phyloP scores from a whole-genome alignment of 1,140 invertebrate species.

The Heliconius hermathena region DNA sequence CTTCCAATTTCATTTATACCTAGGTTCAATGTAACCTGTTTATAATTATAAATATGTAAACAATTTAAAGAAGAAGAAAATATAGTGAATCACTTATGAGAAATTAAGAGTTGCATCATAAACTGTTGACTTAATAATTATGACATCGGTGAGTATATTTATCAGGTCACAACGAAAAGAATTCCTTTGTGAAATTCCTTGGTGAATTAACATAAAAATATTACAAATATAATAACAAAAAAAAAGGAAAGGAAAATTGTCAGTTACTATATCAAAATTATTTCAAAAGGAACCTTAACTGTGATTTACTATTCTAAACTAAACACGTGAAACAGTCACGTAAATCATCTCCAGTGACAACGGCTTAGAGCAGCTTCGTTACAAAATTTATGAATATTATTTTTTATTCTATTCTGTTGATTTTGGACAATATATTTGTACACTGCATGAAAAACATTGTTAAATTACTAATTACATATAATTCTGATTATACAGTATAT shows the following conservation, averaged over 20 bases:
- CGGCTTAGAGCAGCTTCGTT: slow-evolving; percentile 8
- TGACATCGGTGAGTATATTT: too few species aligned
- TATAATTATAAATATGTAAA: too few species aligned
- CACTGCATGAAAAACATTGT: not conserved
- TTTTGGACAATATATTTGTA: not conserved
- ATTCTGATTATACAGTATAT: not conserved
- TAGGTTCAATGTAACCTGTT: too few species aligned
- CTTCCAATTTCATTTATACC: too few species aligned
- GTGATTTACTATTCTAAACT: slow-evolving; percentile 12
- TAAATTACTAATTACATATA: not conserved
- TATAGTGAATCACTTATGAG: too few species aligned
- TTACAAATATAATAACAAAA: not conserved
- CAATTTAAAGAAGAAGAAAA: too few species aligned
- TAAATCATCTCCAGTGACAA: slow-evolving; percentile 8
- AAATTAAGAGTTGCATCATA: too few species aligned
- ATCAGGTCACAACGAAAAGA: too few species aligned
- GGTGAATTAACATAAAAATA: not conserved
- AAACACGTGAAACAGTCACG: slow-evolving; percentile 13
- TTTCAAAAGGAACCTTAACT: slow-evolving; percentile 2
- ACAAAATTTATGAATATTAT: slow-evolving; percentile 12
- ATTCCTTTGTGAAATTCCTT: too few species aligned
- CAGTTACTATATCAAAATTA: slow-evolving; percentile 3
- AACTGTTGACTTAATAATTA: too few species aligned
- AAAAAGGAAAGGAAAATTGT: not conserved
- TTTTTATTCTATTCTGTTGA: not conserved